These are phyloP conservation scores for Macrotrachela quadricornifera DNA, from an alignment of 1,140 invertebrate genomes.

Conservation along the genomic window DNA sequence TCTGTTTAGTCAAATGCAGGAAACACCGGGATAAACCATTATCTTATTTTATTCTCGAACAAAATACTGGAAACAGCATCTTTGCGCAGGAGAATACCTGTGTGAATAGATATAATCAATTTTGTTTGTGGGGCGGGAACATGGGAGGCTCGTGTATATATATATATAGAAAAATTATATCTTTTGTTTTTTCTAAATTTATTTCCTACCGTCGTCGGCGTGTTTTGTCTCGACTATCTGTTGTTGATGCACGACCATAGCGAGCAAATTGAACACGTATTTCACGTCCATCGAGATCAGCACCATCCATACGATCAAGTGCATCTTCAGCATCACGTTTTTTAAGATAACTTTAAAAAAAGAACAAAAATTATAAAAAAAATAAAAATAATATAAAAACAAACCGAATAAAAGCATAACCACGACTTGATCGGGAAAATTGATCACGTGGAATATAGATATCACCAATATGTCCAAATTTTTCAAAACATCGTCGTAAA, in stretches of 20 bases:
- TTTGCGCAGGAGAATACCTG: too few relatives aligned
- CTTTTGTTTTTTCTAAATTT: too few relatives aligned
- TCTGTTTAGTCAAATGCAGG: too few relatives aligned
- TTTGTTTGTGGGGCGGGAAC: too few relatives aligned
- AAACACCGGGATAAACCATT: too few relatives aligned
- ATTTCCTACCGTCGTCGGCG: too few relatives aligned
- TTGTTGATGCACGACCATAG: conserved; percentile 54
- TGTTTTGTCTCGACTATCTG: conserved; percentile 12
- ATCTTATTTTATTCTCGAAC: too few relatives aligned
- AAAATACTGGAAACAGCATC: too few relatives aligned
- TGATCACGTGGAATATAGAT: conserved; percentile 89
- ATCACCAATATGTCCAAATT: conserved; percentile 89
- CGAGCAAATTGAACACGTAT: conserved; percentile 83
- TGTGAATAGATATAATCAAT: too few relatives aligned
- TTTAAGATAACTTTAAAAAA: conserved; percentile 56
- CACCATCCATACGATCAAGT: conserved; percentile 79
- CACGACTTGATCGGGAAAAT: conserved; percentile 74
- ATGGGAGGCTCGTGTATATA: too few relatives aligned
- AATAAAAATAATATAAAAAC: too few relatives aligned
- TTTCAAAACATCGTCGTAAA: conserved; percentile 71
- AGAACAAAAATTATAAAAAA: conserved; percentile 2
- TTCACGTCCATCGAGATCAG: conserved; percentile 80
- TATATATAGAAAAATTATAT: too few relatives aligned
- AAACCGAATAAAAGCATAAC: conserved; percentile 92
- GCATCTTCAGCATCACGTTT: conserved; percentile 79